Evolutionary conservation across 1,140 invertebrate genomes (phyloP).

Genomic region (Musca domestica): DNA sequence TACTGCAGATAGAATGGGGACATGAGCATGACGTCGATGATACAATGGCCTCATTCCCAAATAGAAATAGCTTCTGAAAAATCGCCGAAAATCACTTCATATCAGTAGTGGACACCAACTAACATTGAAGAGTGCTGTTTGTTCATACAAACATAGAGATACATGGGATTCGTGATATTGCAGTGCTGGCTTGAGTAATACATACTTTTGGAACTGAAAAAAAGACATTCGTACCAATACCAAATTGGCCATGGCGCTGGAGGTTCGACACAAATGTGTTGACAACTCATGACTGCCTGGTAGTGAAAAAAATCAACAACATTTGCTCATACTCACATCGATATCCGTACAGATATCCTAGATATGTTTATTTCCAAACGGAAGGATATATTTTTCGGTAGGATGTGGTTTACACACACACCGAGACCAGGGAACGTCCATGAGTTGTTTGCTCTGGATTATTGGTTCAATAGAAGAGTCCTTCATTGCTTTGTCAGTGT

Average conservation of each 20-base stretch:
- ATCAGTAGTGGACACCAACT: not conserved
- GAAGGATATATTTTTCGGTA: too few species aligned
- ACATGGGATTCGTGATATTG: too few species aligned
- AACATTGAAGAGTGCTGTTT: too few species aligned
- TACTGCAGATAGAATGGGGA: too few species aligned
- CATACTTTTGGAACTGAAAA: not conserved
- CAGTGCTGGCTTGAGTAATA: not conserved
- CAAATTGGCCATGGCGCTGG: too few species aligned
- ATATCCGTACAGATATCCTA: too few species aligned
- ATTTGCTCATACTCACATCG: too few species aligned
- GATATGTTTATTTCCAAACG: too few species aligned
- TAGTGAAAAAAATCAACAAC: not conserved
- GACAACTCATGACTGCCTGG: conserved; percentile 30
- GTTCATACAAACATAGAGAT: too few species aligned
- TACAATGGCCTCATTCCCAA: not conserved
- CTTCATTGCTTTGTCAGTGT: not conserved
- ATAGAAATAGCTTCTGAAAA: not conserved
- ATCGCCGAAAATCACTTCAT: conserved; percentile 10
- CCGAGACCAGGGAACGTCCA: not conserved
- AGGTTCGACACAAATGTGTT: conserved; percentile 26
- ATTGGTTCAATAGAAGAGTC: too few species aligned
- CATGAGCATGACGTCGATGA: not conserved
- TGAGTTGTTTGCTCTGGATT: not conserved
- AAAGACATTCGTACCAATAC: not conserved
- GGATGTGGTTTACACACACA: too few species aligned